Base-by-base conservation (phyloP, 2,888 invertebrate genomes). In the Gasteruption jaculator region DNA sequence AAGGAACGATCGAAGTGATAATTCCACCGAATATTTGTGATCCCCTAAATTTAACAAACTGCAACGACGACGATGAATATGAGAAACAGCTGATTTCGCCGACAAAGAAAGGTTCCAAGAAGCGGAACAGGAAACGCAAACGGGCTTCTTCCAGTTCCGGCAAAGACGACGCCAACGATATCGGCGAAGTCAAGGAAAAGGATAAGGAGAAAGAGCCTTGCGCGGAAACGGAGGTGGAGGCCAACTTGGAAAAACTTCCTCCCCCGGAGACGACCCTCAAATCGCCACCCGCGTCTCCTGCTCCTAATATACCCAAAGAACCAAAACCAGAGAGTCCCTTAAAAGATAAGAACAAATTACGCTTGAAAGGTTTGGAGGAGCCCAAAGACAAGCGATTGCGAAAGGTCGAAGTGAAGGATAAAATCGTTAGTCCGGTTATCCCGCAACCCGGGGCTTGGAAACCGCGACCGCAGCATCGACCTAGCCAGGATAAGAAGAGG, bases 21-120 rank as follows among this genome's bases (percentile, higher is more conserved):
- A 92, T 93, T 64, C 95, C 94, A 35, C 88, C 88, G 21, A 92
- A 95, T 67, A 90, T 92, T 35, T 80, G 85, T 59, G 95, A 96
- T 74, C 95, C 95, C 1, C 72, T 96, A 36, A 92, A 93, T 73
- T 74, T 96, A 42, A 68, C 56, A 10, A 72, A 69, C 40, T 79
- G 86, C 63, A 77, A 86, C 29, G 87, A 88, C 61, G 84, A 86
- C 57, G 86, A 82, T 26, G 88, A 89, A 60, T 88, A 88, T 68
- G 88, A 88, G 60, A 85, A 87, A 56, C 82, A 85, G 53, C 71
- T 89, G 4, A 83, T 83, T 63, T 86, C 82, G 2, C 86, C 79
- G 39, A 76, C 78, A 60, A 82, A 83, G 54, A 82, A 66, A 72
- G 73, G 72, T 31, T 67, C 74, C 3, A 82, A 78, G 57, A 80